phyloP scores from a whole-genome alignment of 2,113 vertebrate species.

The Crotophaga sulcirostris region DNA sequence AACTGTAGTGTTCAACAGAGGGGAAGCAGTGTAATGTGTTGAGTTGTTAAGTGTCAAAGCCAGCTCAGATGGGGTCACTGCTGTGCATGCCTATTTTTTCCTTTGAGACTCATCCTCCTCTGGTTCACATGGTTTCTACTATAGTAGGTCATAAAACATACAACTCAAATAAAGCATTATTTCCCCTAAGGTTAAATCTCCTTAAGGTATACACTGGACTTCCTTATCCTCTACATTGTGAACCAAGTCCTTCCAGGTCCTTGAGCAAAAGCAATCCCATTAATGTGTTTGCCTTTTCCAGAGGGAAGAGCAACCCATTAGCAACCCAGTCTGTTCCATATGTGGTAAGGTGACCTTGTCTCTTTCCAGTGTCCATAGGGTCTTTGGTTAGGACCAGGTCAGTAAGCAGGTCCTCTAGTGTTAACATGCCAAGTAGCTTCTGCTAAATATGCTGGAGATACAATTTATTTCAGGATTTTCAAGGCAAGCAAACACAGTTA shows the following conservation, averaged over 20 bases:
- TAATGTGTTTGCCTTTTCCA: background rate
- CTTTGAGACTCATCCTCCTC: background rate
- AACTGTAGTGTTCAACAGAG: background rate
- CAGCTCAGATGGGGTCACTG: rapidly evolving
- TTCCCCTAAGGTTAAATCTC: background rate
- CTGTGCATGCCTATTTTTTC: background rate
- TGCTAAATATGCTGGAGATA: background rate
- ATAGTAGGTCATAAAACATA: background rate
- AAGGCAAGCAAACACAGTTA: background rate
- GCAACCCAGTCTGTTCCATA: background rate
- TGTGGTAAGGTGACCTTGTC: background rate
- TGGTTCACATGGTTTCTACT: rapidly evolving
- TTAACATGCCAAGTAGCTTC: background rate
- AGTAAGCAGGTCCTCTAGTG: background rate
- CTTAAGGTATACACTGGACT: background rate
- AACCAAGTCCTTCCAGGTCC: background rate
- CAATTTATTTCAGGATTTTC: background rate
- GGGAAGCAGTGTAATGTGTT: background rate
- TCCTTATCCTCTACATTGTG: background rate
- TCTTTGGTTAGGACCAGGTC: background rate
- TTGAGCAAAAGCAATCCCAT: background rate
- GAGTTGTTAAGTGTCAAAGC: background rate
- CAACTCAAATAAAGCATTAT: background rate
- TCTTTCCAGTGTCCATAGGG: background rate
- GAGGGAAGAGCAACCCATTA: background rate